Percentiles rank a stretch among this genome's conserved stretches.
Evolutionary conservation across 2,888 invertebrate genomes (phyloP).

Genomic region (Xanthostigma xanthostigma): DNA sequence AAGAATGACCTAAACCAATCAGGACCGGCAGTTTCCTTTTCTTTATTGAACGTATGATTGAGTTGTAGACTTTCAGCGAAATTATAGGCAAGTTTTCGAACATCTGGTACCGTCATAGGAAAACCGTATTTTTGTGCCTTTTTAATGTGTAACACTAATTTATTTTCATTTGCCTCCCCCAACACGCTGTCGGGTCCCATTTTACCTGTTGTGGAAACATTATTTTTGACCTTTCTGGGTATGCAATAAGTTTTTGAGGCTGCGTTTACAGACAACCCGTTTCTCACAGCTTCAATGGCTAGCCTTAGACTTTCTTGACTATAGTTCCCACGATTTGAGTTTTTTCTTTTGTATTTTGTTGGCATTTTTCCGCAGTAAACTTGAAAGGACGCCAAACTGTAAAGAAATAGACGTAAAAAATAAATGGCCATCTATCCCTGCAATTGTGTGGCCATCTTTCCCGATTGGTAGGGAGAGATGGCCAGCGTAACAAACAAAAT

Average conservation of each 20-base stretch:
- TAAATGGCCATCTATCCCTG: slow-evolving; percentile 3
- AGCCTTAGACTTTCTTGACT: slow-evolving; percentile 6
- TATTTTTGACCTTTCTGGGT: slow-evolving; percentile 5
- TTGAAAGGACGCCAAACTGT: slow-evolving; percentile 1
- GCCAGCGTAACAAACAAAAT: slow-evolving; percentile 7
- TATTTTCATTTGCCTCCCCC: slow-evolving; percentile 8
- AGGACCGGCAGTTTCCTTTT: slow-evolving; percentile 15
- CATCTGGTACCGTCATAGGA: slow-evolving; percentile 8
- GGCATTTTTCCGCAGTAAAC: slow-evolving; percentile 8
- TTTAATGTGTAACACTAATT: slow-evolving; percentile 10
- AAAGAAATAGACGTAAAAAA: slow-evolving; percentile 1
- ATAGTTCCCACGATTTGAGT: slow-evolving; percentile 4
- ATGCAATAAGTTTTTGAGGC: slow-evolving; percentile 8
- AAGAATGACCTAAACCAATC: slow-evolving; percentile 16
- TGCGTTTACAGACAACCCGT: slow-evolving; percentile 4
- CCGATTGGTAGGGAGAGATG: slow-evolving; percentile 5
- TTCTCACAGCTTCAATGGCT: slow-evolving; percentile 10
- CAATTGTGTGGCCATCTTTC: slow-evolving; percentile 6
- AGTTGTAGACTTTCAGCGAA: slow-evolving; percentile 8
- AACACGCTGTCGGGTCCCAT: slow-evolving; percentile 9
- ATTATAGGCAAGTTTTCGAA: slow-evolving; percentile 7
- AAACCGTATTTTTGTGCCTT: slow-evolving; percentile 8
- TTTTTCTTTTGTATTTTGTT: slow-evolving; percentile 6
- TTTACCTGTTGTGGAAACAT: slow-evolving; percentile 6
- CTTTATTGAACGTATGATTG: slow-evolving; percentile 16